These are phyloP conservation scores for Dascillus cervinus DNA, from an alignment of 2,888 invertebrate species.

Conservation along the genomic window DNA sequence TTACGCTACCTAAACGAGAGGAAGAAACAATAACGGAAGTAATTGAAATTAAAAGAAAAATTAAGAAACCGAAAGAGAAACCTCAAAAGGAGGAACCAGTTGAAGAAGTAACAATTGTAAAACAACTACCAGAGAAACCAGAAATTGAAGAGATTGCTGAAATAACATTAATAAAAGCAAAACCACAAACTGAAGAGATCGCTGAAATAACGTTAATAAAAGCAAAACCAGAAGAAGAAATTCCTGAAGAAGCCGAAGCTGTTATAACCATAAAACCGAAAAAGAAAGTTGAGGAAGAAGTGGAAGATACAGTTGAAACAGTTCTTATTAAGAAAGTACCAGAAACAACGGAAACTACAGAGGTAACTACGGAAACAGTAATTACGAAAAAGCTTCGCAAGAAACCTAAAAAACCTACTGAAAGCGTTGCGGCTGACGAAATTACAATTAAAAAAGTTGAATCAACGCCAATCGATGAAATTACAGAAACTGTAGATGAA, in stretches of 20 bases:
- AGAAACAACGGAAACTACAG: background rate
- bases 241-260: background rate
- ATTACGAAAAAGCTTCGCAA: background rate
- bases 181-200: conserved; percentile 14
- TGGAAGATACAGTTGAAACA: background rate
- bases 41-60: conserved; percentile 10
- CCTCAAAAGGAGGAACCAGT: conserved; percentile 21
- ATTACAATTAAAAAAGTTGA: conserved; percentile 9
- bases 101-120: conserved; percentile 19
- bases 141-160: conserved; percentile 27
- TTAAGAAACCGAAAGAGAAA: conserved; percentile 15
- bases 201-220: background rate
- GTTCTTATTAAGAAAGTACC: background rate
- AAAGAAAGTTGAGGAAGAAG: background rate
- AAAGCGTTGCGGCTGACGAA: too few species aligned
- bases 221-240: background rate
- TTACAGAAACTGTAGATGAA: background rate
- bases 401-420: conserved; percentile 1
- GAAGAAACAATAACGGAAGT: conserved; percentile 23
- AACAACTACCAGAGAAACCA: conserved; percentile 21
- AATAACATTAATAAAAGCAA: background rate
- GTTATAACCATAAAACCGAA: background rate
- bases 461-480: conserved; percentile 18
- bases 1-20: conserved; percentile 21
- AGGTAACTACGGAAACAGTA: background rate